Evolutionary conservation across 1,140 invertebrate genomes (phyloP).

Genomic region (Procambarus clarkii): DNA sequence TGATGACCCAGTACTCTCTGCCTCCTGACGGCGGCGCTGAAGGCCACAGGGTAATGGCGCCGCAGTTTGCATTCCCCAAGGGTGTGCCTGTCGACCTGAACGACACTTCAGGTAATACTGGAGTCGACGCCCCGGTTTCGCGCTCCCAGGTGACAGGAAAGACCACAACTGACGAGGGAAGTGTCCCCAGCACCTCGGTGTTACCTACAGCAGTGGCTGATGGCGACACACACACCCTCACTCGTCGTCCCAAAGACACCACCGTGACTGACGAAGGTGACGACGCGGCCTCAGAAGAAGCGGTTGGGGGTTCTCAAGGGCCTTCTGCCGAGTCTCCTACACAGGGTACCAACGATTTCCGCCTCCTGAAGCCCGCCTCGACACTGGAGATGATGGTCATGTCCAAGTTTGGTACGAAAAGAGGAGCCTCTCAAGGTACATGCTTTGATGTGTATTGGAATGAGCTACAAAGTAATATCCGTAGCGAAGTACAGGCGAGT

Average conservation of each 20-base stretch:
- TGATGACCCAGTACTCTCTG: slow-evolving; percentile 22
- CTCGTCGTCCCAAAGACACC: neutral
- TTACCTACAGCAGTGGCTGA: too few species aligned
- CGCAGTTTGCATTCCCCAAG: slow-evolving; percentile 23
- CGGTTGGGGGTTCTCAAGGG: neutral
- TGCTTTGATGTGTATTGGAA: neutral
- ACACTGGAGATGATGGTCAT: slow-evolving; percentile 44
- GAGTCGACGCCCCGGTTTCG: neutral
- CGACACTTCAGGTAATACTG: neutral
- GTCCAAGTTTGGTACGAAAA: neutral
- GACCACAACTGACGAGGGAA: neutral
- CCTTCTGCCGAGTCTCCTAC: neutral
- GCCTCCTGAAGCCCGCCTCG: neutral
- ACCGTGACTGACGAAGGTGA: neutral
- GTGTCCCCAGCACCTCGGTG: neutral
- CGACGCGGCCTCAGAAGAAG: neutral
- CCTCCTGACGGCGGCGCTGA: neutral
- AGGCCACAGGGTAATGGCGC: neutral
- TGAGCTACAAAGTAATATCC: too few species aligned
- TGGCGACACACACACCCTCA: neutral
- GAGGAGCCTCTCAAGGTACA: neutral
- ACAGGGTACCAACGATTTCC: too few species aligned
- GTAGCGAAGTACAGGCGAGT: neutral
- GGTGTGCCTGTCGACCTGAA: neutral
- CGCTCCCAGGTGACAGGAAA: neutral